Evolutionary conservation across 2,888 invertebrate species (phyloP), one percentile per base, ranked within the genome.

Genomic region (Pyrgus malvae): DNA sequence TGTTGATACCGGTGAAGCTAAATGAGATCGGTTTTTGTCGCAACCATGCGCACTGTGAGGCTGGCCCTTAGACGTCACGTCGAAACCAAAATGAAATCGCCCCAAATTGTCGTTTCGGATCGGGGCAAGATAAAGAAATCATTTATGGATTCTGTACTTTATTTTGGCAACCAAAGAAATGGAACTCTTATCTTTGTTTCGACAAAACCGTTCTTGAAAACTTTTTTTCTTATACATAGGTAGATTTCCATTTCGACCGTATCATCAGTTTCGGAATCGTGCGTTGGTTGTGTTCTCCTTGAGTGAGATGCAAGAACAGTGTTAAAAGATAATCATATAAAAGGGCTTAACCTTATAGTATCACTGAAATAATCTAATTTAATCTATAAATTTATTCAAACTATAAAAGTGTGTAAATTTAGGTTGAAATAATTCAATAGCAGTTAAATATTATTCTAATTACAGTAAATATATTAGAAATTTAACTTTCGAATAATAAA

Each of bases 1-100:
- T 80, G 77, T 80, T 78, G 78, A 73, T 76, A 77, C 76, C 78
- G 77, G 70, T 77, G 78, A 74, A 78, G 78, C 75, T 81, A 85
- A 88, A 83, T 82, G 82, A 83, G 84, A 80, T 67, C 79, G 69
- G 68, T 88, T 89, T 89, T 89, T 88, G 80, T 80, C 66, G 68
- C 38, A 27, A 25, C 51, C 62, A 45, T 57, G 40, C 51, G 58
- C 59, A 59, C 50, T 57, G 33, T 9, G 11, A 17, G 17, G 21
- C 38, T 56, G 62, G 60, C 67, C 69, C 64, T 66, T 60, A 60
- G 54, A 55, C 46, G 74, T 76, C 81, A 79, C 78, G 78, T 78
- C 72, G 70, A 62, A 70, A 76, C 69, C 67, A 60, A 71, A 71
- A 76, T 75, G 74, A 75, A 74, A 76, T 70, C 68, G 68, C 65